A percentile compares a stretch with the other conserved stretches of the same genome.
Evolutionary conservation across 1,140 invertebrate genomes (phyloP).

Genomic region (Aphaenogaster ashmeadi): DNA sequence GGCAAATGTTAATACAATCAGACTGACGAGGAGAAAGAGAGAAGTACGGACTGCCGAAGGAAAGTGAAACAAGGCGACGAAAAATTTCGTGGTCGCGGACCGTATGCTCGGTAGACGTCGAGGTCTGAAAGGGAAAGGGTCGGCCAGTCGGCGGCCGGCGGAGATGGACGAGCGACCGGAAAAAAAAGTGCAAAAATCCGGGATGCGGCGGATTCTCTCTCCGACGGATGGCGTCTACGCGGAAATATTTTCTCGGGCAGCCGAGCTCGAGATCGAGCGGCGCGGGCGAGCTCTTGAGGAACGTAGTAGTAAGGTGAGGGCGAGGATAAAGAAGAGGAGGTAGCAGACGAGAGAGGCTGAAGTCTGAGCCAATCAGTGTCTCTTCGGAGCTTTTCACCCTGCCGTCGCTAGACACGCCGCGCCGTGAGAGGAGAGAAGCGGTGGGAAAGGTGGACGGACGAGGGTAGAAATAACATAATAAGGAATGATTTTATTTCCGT

Average conservation of each 20-base stretch:
- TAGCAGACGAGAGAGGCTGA: slow-evolving; percentile 61
- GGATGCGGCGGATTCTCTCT: slow-evolving; percentile 1
- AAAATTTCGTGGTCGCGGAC: slow-evolving; percentile 26
- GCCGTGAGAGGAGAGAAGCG: not conserved
- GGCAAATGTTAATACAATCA: not conserved
- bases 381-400: slow-evolving; percentile 67
- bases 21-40: not conserved
- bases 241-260: slow-evolving; percentile 56
- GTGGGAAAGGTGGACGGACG: not conserved
- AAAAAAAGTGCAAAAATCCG: slow-evolving; percentile 59
- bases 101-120: not conserved
- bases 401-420: slow-evolving; percentile 36
- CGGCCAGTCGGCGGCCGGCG: slow-evolving; percentile 5
- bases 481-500: slow-evolving; percentile 81
- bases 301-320: slow-evolving; percentile 5
- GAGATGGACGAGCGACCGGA: slow-evolving; percentile 44
- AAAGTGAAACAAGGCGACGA: not conserved
- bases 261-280: slow-evolving; percentile 19
- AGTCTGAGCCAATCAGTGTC: slow-evolving; percentile 79
- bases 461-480: slow-evolving; percentile 79
- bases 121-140: slow-evolving; percentile 37
- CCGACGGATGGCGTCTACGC: slow-evolving; percentile 22
- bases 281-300: slow-evolving; percentile 25
- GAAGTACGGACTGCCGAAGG: too few species aligned
- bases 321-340: slow-evolving; percentile 22